These are phyloP conservation scores for Lagocephalus sceleratus DNA, from an alignment of 2,797 vertebrate species.

Conservation along the genomic window DNA sequence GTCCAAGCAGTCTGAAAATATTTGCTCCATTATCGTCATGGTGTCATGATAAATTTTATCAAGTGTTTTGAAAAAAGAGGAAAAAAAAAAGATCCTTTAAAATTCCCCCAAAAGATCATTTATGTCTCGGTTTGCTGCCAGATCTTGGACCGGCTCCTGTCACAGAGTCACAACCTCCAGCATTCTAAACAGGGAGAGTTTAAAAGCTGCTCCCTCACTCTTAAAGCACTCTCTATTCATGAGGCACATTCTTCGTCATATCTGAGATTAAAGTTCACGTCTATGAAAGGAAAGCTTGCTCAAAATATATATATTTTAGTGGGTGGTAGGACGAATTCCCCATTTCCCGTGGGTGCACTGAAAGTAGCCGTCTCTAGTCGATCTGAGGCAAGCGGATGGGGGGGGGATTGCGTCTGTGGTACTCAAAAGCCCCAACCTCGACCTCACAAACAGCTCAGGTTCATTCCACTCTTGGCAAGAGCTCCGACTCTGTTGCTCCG, in stretches of 20 bases:
- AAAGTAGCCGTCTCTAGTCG: slow-evolving; percentile 80
- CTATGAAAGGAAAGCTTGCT: slow-evolving; percentile 69
- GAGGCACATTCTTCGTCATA: slow-evolving; percentile 74
- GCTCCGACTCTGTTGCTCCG: slow-evolving; percentile 63
- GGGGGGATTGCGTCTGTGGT: slow-evolving; percentile 77
- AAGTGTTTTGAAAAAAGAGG: slow-evolving; percentile 25
- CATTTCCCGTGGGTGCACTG: slow-evolving; percentile 79
- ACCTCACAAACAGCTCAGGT: slow-evolving; percentile 61
- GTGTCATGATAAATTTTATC: slow-evolving; percentile 43
- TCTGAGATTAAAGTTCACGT: slow-evolving; percentile 63
- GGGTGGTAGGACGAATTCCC: slow-evolving; percentile 75
- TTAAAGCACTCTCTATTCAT: slow-evolving; percentile 64
- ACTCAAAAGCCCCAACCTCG: slow-evolving; percentile 70
- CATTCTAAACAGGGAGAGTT: slow-evolving; percentile 61
- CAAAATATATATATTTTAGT: slow-evolving; percentile 70
- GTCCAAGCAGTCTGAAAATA: slow-evolving; percentile 22
- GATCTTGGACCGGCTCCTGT: slow-evolving; percentile 9
- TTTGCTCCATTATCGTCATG: slow-evolving; percentile 16
- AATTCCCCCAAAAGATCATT: slow-evolving; percentile 32
- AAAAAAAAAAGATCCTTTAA: neutral
- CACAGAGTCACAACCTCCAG: slow-evolving; percentile 31
- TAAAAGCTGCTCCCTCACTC: slow-evolving; percentile 31
- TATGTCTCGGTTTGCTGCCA: slow-evolving; percentile 35
- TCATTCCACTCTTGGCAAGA: slow-evolving; percentile 70
- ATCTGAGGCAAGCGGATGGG: slow-evolving; percentile 67